Conservation (phyloP, 2,113 vertebrate species). For the Ivindomyrus marchei region DNA sequence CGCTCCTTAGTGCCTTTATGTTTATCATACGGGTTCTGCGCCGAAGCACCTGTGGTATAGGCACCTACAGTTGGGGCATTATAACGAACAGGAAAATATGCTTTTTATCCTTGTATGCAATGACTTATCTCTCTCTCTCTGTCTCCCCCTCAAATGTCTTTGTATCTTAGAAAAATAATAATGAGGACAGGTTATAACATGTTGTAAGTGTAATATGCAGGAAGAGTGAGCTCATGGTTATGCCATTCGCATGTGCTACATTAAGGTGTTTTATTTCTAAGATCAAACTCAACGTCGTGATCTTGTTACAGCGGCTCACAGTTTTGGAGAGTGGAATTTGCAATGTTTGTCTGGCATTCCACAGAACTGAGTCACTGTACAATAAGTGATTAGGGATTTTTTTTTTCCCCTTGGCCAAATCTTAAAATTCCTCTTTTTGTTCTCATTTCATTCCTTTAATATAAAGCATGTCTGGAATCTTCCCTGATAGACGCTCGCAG, state of each 20-base stretch:
- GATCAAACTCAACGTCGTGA: background rate
- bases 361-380: background rate
- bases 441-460: background rate
- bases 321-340: background rate
- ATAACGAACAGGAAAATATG: background rate
- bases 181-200: background rate
- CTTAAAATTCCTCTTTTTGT: background rate
- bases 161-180: background rate
- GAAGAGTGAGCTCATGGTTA: background rate
- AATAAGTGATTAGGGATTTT: slow-evolving; percentile 11
- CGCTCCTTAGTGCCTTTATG: background rate
- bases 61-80: background rate
- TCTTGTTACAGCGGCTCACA: background rate
- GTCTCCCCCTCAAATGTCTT: background rate
- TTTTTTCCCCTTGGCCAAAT: background rate
- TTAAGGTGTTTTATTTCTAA: background rate
- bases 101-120: background rate
- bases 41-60: background rate
- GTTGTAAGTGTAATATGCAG: background rate
- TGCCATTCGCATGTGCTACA: background rate
- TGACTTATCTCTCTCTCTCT: background rate
- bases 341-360: slow-evolving; percentile 2
- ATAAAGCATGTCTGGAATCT: background rate
- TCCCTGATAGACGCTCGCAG: background rate
- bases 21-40: background rate